Percentiles rank a stretch among this genome's conserved stretches.
phyloP scores from a whole-genome alignment of 2,888 invertebrate genomes.

The Ichneumon xanthorius region DNA sequence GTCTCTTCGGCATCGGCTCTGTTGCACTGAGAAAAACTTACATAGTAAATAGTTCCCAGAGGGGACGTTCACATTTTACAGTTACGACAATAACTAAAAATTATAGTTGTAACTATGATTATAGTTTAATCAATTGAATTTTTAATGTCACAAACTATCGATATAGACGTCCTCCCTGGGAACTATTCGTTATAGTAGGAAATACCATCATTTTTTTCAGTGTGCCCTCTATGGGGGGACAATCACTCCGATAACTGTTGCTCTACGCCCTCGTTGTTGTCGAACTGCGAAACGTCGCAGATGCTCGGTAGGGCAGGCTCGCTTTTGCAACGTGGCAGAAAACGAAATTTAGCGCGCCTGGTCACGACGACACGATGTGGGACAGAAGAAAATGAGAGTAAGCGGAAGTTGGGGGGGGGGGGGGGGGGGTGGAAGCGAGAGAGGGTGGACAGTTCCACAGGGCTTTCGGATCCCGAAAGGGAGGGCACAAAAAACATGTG shows the following conservation, averaged over 20 bases:
- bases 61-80: no score
- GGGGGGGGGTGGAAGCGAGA: not conserved
- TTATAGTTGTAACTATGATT: no score
- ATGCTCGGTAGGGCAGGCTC: not conserved
- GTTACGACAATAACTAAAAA: no score
- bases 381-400: not conserved
- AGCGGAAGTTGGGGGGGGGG: not conserved
- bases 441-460: conserved; percentile 2
- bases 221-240: not conserved
- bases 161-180: no score
- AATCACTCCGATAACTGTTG: not conserved
- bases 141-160: no score
- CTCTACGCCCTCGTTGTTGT: not conserved
- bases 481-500: conserved; percentile 65
- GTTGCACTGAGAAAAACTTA: no score
- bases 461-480: conserved; percentile 43
- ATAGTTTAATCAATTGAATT: no score
- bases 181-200: no score
- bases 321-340: not conserved
- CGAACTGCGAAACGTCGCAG: not conserved
- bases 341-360: not conserved
- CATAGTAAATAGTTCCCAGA: no score
- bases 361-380: not conserved
- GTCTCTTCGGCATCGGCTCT: conserved; percentile 29
- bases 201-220: no score